Conservation (phyloP, 1,140 invertebrate species). For the Trachelipus rathkii region DNA sequence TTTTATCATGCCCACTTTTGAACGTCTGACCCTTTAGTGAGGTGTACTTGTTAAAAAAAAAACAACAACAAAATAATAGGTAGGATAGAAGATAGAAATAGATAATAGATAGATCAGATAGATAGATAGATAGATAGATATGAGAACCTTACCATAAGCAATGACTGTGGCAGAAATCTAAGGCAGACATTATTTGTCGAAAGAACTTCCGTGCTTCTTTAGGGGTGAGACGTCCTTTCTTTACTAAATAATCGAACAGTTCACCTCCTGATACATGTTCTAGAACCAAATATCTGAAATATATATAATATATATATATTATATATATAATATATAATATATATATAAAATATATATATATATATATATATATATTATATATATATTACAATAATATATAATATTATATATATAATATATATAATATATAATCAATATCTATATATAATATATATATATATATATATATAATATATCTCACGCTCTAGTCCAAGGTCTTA, state of each 20-base stretch:
- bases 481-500: too few relatives aligned
- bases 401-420: too few relatives aligned
- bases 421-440: too few relatives aligned
- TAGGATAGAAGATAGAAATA: background rate
- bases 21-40: too few relatives aligned
- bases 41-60: too few relatives aligned
- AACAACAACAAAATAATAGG: too few relatives aligned
- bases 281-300: slow-evolving; percentile 84
- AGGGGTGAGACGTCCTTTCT: slow-evolving; percentile 94
- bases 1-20: too few relatives aligned
- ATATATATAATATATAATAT: background rate
- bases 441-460: too few relatives aligned
- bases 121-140: background rate
- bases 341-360: slow-evolving; percentile 17
- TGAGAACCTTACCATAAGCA: slow-evolving; percentile 85
- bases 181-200: slow-evolving; percentile 96
- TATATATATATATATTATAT: slow-evolving; percentile 1
- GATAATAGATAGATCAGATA: background rate
- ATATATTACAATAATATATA: too few relatives aligned
- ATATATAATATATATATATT: background rate
- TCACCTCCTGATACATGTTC: slow-evolving; percentile 99
- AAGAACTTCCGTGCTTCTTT: slow-evolving; percentile 98
- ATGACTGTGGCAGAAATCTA: slow-evolving; percentile 99
- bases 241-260: slow-evolving; percentile 98
- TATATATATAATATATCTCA: too few relatives aligned